Percentiles rank a stretch among this genome's conserved stretches.
Conservation (phyloP, 2,113 vertebrate species). For the Embiotoca jacksoni region DNA sequence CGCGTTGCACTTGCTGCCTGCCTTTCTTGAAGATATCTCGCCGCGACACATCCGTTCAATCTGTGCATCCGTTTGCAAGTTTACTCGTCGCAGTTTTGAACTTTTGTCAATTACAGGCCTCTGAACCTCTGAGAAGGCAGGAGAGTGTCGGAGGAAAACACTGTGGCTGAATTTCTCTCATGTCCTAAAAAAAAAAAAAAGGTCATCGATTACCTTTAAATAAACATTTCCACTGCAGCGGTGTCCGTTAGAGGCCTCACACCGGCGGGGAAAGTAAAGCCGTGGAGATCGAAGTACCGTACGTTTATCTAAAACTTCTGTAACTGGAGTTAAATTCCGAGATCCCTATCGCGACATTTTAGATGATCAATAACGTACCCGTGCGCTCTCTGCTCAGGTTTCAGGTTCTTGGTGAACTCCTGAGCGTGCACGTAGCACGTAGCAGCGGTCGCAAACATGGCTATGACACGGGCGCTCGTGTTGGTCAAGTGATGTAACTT, state of each 20-base stretch:
- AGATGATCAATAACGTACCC: too few species aligned
- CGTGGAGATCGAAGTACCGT: not conserved
- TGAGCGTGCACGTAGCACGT: too few species aligned
- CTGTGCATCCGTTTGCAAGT: not conserved
- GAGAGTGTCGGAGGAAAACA: constrained; percentile 11
- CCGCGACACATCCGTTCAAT: not conserved
- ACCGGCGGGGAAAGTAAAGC: not conserved
- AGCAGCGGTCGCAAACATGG: too few species aligned
- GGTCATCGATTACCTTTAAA: too few species aligned
- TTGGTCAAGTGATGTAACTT: too few species aligned
- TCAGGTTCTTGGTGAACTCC: too few species aligned
- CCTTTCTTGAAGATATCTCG: not conserved
- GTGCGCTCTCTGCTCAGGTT: too few species aligned
- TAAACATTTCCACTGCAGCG: too few species aligned
- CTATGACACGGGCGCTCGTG: too few species aligned
- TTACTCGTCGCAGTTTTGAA: not conserved
- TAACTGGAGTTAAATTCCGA: not conserved
- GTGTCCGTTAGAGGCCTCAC: not conserved
- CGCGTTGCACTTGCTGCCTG: not conserved
- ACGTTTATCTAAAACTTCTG: not conserved
- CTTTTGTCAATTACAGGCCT: constrained; percentile 7
- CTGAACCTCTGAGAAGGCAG: not conserved
- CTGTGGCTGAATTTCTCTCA: constrained; percentile 14
- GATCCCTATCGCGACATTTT: too few species aligned
- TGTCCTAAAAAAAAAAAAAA: not conserved